phyloP scores from a whole-genome alignment of 2,888 invertebrate species.

The Agriopis marginaria region DNA sequence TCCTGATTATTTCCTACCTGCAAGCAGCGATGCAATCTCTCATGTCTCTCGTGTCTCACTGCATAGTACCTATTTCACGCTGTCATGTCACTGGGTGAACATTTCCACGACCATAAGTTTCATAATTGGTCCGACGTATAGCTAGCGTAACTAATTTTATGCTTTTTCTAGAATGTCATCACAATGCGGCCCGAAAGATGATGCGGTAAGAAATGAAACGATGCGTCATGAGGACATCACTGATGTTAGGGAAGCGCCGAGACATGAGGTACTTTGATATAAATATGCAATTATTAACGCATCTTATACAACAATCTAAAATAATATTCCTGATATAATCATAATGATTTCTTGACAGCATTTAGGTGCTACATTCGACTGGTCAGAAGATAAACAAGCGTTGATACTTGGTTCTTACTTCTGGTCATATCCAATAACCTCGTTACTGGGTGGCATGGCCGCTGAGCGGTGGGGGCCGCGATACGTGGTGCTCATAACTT shows the following conservation, averaged over 20 bases:
- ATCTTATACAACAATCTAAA: constrained; percentile 10
- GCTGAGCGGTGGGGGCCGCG: constrained; percentile 89
- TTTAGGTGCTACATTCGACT: constrained; percentile 73
- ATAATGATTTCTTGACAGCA: constrained; percentile 27
- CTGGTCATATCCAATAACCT: constrained; percentile 89
- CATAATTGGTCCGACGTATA: constrained; percentile 31
- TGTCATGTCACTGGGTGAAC: constrained; percentile 30
- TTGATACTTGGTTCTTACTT: constrained; percentile 89
- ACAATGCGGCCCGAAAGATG: constrained; percentile 62
- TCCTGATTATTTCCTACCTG: constrained; percentile 25
- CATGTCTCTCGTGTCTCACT: too few species aligned
- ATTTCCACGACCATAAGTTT: constrained; percentile 9
- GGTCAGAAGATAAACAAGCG: constrained; percentile 88
- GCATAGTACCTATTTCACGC: constrained; percentile 13
- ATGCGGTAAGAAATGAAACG: constrained; percentile 63
- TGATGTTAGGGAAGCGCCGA: constrained; percentile 71
- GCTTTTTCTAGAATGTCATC: constrained; percentile 64
- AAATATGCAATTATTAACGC: constrained; percentile 1
- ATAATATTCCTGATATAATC: constrained; percentile 6
- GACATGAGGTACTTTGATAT: constrained; percentile 60
- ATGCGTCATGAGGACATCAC: constrained; percentile 66
- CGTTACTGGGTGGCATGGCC: constrained; percentile 88
- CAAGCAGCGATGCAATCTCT: constrained; percentile 4
- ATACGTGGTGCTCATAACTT: constrained; percentile 85
- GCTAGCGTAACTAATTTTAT: constrained; percentile 53